These are phyloP conservation scores for Microcebus tavaratra DNA, from an alignment of 2,113 vertebrate species.

Conservation along the genomic window DNA sequence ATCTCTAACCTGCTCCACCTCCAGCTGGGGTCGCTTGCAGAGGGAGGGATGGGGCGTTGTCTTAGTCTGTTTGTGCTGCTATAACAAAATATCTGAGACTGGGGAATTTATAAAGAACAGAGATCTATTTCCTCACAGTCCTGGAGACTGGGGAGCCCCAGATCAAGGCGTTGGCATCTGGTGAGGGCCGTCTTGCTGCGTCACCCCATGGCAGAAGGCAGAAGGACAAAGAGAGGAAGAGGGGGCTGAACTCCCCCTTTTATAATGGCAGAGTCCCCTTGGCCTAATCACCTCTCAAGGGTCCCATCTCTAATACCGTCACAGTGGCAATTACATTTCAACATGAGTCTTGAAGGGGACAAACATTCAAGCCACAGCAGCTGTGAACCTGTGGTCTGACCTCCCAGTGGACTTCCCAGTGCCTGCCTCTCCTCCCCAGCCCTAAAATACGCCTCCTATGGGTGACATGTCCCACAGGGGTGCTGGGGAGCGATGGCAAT, in stretches of 20 bases:
- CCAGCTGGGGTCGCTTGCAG: neutral
- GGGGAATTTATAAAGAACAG: neutral
- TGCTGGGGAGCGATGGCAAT: neutral
- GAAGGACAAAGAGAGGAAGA: neutral
- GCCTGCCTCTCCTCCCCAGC: neutral
- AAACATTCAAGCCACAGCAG: neutral
- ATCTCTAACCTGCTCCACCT: neutral
- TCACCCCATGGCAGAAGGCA: neutral
- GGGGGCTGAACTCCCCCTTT: neutral
- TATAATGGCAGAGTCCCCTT: neutral
- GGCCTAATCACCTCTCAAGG: neutral
- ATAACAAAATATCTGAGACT: neutral
- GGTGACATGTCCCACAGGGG: neutral
- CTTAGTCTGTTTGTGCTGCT: neutral
- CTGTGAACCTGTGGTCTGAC: neutral
- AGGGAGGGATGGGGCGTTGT: fast-evolving
- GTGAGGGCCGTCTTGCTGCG: neutral
- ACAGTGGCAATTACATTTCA: neutral
- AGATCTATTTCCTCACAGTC: neutral
- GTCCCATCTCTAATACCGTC: neutral
- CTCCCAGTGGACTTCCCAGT: fast-evolving
- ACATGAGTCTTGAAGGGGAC: neutral
- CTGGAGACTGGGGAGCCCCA: neutral
- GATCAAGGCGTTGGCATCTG: neutral
- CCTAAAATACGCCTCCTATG: neutral